Evolutionary conservation across 2,797 vertebrate species (phyloP), one percentile per base, ranked within the genome.

Genomic region (Microctenopoma stevenorrisi): DNA sequence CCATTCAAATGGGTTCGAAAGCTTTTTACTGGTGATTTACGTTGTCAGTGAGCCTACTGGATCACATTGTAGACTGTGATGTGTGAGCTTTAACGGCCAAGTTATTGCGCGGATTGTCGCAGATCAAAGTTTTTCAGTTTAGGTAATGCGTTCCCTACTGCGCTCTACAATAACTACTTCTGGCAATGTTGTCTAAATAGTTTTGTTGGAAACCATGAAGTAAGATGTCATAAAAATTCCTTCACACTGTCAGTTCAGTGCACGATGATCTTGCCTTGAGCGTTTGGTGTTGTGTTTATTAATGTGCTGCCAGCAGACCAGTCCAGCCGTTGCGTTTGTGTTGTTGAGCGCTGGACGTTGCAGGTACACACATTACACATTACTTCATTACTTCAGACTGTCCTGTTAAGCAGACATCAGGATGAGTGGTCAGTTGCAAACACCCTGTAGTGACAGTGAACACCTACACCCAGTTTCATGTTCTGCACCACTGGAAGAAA

Each of bases 141-240:
- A 28, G 18, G 16, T 51, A 18, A 26, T 46, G 15, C 26, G 40
- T 22, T 38, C 22, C 4, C 4, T 18, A 18, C 16, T 40, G 59
- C 22, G 26, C 35, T 12, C 35, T 50, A 12, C 4, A 26, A 26
- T 33, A 16, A 37, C 13, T 44, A 38, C 28, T 26, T 59, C 38
- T 55, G 11, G 22, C 13, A 65, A 8, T 11, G 26, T 2, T 46
- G 42, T 13, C 18, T 54, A 42, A 44, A 25, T 30, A 7, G 44
- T 55, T 65, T 48, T 28, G 22, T 38, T 55, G 30, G 44, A 26
- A 38, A 18, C 18, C 52, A 65, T 22, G 7, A 8, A 33, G 46
- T 35, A 54, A 65, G 37, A 55, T 35, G 33, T 67, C 46, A 7
- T 44, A 25, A 58, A 43, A 43, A 13, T 12, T 57, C 37, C 26